Evolutionary conservation across 2,888 invertebrate genomes (phyloP).

Genomic region (Nemoura dubitans): DNA sequence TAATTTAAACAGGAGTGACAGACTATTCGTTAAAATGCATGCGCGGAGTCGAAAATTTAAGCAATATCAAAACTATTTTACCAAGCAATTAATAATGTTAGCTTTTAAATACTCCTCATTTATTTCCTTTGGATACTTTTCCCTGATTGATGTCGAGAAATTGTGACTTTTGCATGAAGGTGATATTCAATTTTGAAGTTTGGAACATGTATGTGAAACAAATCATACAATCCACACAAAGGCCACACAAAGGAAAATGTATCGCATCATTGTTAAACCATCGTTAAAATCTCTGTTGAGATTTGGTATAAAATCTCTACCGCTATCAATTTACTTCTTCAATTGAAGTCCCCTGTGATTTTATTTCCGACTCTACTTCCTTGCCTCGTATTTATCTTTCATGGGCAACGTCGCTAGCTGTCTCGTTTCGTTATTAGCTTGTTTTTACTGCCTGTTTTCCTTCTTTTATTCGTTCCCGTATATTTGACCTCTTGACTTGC

Average conservation of each 20-base stretch:
- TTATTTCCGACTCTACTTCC: conserved; percentile 17
- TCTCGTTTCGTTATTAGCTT: conserved; percentile 29
- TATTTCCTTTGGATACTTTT: too few relatives aligned
- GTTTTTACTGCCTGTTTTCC: conserved; percentile 23
- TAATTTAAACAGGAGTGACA: background rate
- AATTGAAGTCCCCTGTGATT: conserved; percentile 30
- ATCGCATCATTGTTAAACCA: background rate
- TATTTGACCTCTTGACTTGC: conserved; percentile 37
- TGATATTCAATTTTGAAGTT: too few relatives aligned
- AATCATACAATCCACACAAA: background rate
- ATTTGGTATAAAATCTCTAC: conserved; percentile 27
- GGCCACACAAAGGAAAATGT: background rate
- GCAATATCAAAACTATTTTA: too few relatives aligned
- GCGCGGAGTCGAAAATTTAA: too few relatives aligned
- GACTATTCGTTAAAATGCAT: too few relatives aligned
- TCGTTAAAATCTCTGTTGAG: conserved; percentile 2
- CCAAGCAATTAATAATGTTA: too few relatives aligned
- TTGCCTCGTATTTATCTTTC: conserved; percentile 30
- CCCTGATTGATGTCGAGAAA: too few relatives aligned
- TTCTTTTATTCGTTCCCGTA: conserved; percentile 18
- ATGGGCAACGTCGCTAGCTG: conserved; percentile 18
- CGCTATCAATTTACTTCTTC: conserved; percentile 33
- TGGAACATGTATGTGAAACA: background rate
- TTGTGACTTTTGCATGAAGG: too few relatives aligned
- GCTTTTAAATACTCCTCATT: too few relatives aligned